Conservation (phyloP, 2,797 vertebrate species). For the Paedocypris micromegethes region DNA sequence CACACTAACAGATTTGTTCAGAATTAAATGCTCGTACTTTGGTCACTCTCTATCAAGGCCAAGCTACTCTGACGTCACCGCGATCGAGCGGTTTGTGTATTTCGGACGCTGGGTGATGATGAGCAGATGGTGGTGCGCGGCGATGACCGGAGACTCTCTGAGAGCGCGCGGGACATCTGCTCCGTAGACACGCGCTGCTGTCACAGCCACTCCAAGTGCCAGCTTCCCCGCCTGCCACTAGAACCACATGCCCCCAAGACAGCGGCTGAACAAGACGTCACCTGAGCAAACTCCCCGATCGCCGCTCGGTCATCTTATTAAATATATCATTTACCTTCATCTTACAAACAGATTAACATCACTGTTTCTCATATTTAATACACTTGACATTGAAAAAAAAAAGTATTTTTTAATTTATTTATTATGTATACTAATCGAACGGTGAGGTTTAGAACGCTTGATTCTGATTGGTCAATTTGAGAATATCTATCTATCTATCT, state of each 20-base stretch:
- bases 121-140: conserved; percentile 49
- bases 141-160: conserved; percentile 49
- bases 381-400: background rate
- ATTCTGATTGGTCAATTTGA: background rate
- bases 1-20: no score
- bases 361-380: conserved; percentile 2
- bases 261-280: conserved; percentile 27
- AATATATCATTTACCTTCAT: conserved; percentile 18
- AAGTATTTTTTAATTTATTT: background rate
- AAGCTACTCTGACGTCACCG: conserved; percentile 30
- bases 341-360: conserved; percentile 15
- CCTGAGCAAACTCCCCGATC: conserved; percentile 27
- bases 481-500: no score
- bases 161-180: conserved; percentile 48
- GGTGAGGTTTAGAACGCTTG: background rate
- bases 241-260: conserved; percentile 20
- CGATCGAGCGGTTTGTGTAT: conserved; percentile 28
- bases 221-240: conserved; percentile 19
- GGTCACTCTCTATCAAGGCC: conserved; percentile 21
- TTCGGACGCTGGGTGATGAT: conserved; percentile 44
- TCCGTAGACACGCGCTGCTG: conserved; percentile 36
- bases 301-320: conserved; percentile 9
- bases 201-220: conserved; percentile 25
- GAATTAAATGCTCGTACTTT: conserved; percentile 2
- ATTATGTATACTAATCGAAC: background rate